phyloP scores from a whole-genome alignment of 2,113 vertebrate species.

The Elaphurus davidianus region DNA sequence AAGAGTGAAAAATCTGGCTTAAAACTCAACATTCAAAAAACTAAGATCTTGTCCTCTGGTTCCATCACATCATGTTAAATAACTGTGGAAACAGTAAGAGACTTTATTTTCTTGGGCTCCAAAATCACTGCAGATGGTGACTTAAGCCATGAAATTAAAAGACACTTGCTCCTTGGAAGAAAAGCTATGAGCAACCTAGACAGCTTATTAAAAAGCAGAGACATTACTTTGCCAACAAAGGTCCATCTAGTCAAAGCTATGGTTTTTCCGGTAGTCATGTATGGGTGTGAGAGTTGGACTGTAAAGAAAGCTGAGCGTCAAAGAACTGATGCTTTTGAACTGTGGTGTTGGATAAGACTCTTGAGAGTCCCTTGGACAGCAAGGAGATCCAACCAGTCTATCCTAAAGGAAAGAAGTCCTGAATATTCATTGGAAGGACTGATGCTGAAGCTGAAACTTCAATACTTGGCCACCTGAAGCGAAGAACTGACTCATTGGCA shows the following conservation, averaged over 20 bases:
- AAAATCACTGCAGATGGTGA: neutral
- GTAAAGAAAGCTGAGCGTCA: neutral
- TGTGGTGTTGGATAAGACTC: neutral
- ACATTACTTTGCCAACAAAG: neutral
- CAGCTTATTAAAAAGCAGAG: neutral
- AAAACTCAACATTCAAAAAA: neutral
- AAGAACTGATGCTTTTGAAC: neutral
- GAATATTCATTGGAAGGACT: neutral
- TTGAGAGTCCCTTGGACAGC: neutral
- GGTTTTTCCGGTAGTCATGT: neutral
- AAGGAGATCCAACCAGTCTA: neutral
- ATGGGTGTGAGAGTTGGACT: neutral
- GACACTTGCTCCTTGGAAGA: neutral
- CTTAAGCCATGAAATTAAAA: neutral
- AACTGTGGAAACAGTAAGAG: neutral
- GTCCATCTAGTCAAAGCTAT: neutral
- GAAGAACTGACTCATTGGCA: neutral
- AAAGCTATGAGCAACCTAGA: neutral
- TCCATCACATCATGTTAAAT: neutral
- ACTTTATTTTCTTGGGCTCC: neutral
- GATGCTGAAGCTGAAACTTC: neutral
- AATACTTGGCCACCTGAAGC: neutral
- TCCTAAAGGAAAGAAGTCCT: neutral
- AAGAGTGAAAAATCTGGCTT: neutral
- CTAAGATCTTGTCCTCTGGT: neutral